These are phyloP conservation scores for Catonia carolina DNA, from an alignment of 2,888 invertebrate genomes.

Conservation along the genomic window DNA sequence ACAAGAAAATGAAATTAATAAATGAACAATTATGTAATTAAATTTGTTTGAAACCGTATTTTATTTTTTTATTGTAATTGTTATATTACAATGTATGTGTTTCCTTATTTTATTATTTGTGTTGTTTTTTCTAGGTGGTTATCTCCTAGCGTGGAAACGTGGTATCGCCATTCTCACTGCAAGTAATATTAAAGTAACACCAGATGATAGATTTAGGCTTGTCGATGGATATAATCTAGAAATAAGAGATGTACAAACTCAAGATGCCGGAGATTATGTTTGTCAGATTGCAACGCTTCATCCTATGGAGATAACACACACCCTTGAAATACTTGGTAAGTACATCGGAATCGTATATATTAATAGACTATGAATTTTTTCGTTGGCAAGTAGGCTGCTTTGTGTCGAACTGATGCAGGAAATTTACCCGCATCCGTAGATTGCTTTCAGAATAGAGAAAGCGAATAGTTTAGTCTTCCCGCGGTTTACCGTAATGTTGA, in stretches of 20 bases:
- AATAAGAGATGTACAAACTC: constrained; percentile 55
- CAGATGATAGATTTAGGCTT: constrained; percentile 55
- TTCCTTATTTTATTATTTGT: constrained; percentile 5
- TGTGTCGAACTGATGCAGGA: too few species aligned
- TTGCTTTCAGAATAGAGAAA: too few species aligned
- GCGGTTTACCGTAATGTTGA: too few species aligned
- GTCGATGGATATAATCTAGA: constrained; percentile 58
- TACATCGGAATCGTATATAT: too few species aligned
- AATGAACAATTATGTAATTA: too few species aligned
- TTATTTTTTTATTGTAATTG: neutral
- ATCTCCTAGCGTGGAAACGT: constrained; percentile 58
- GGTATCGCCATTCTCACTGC: constrained; percentile 60
- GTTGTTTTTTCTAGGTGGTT: constrained; percentile 48
- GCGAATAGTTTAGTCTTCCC: too few species aligned
- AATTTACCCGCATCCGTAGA: too few species aligned
- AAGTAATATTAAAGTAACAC: constrained; percentile 56
- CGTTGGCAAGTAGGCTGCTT: too few species aligned
- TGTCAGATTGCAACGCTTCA: constrained; percentile 60
- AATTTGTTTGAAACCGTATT: too few species aligned
- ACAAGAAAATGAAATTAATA: too few species aligned
- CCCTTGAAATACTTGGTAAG: constrained; percentile 61
- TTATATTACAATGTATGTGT: neutral
- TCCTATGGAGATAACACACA: constrained; percentile 58
- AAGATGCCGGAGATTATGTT: constrained; percentile 61
- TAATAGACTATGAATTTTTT: too few species aligned